Base-by-base conservation (phyloP, 1,140 invertebrate genomes). In the Hormaphis cornu region DNA sequence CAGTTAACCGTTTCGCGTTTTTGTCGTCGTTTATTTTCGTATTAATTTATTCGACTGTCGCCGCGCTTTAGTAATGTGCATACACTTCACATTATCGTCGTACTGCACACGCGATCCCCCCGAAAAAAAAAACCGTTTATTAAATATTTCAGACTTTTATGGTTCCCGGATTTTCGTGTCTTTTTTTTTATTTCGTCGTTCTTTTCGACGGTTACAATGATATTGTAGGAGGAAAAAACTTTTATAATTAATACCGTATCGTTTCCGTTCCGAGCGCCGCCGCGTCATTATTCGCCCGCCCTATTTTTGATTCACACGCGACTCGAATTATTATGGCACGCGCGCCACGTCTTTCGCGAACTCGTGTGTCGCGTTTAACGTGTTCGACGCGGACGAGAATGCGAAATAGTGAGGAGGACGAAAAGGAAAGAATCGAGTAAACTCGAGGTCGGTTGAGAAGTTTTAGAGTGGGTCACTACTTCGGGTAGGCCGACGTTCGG, bases 221-320 rank as follows among this genome's bases (percentile, higher is more conserved):
- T n/a, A 66, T 66, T 66, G 24, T 24, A 33, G 33, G 28, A 30
- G 18, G 61, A 50, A 33, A 66, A 66, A 66, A 66, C 61, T 66
- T 48, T 12, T 33, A 66, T 66, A 66, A 66, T 66, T 66, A 66
- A 66, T 66, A 66, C 44, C 54, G 54, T 58, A 48, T 48, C 61
- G 61, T 66, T 66, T 66, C 61, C 42, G 44, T 48, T 48, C 42
- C 42, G 42, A 42, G n/a, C 24, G 30, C 35, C 18, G 20, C n/a
- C 28, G 16, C 28, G 52, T 50, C 24, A 50, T 53, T 37, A 37
- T 37, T 40, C 54, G 54, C 24, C 20, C 54, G 35, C 61, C 61
- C 61, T 50, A 26, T 66, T 50, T 66, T 66, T 50, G 50, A 16
- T 66, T 50, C 28, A 20, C 61, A 66, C 61, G 61, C 61, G 61